Percentiles rank a stretch among this genome's conserved stretches.
These are phyloP conservation scores for Bombus waltoni DNA, from an alignment of 1,140 invertebrate species.

Conservation along the genomic window DNA sequence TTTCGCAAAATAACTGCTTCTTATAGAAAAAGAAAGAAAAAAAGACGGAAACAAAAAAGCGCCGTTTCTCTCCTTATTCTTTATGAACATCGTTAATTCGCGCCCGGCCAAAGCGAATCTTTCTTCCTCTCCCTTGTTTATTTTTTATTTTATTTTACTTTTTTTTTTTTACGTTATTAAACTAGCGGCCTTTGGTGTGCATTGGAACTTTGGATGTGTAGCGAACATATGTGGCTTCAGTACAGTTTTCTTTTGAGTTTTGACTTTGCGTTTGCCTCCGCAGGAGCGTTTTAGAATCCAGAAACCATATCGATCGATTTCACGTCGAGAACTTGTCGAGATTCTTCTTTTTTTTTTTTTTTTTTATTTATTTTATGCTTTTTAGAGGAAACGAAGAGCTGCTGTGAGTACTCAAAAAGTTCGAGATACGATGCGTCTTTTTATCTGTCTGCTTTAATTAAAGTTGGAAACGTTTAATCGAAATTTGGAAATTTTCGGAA, in stretches of 20 bases:
- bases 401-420: slow-evolving; percentile 19
- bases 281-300: slow-evolving; percentile 39
- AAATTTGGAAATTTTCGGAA: too few relatives aligned
- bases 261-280: slow-evolving; percentile 31
- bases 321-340: background rate
- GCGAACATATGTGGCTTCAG: slow-evolving; percentile 60
- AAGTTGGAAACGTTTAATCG: too few relatives aligned
- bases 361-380: background rate
- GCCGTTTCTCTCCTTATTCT: background rate
- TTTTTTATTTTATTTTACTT: slow-evolving; percentile 1
- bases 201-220: slow-evolving; percentile 63
- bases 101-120: background rate
- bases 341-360: background rate
- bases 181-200: slow-evolving; percentile 59
- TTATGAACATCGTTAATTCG: background rate
- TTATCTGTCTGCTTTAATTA: too few relatives aligned
- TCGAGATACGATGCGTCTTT: background rate
- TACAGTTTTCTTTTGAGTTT: slow-evolving; percentile 59
- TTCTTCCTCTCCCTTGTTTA: background rate
- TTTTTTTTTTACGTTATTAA: slow-evolving; percentile 23
- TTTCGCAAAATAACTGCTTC: slow-evolving; percentile 37
- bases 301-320: background rate
- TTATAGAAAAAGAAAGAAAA: background rate
- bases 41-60: background rate
- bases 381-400: background rate